Evolutionary conservation across 1,140 invertebrate species (phyloP).

Genomic region (Drosophila pseudoananassae): DNA sequence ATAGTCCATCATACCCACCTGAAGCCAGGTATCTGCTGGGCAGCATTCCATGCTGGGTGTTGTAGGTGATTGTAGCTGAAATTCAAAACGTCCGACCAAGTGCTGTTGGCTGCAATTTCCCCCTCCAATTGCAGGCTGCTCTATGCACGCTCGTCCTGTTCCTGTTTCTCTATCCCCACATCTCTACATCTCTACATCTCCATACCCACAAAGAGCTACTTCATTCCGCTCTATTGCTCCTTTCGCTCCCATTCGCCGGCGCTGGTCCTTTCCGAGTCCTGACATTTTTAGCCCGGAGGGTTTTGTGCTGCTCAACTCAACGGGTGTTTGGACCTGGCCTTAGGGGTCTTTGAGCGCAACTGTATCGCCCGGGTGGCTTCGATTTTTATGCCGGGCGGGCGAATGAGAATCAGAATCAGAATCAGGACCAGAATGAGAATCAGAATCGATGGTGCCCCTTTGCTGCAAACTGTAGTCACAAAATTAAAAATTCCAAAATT

Average conservation of each 20-base stretch:
- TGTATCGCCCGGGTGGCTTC: slow-evolving; percentile 49
- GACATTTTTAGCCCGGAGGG: slow-evolving; percentile 1
- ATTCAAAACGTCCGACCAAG: slow-evolving; percentile 66
- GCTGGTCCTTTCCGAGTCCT: slow-evolving; percentile 10
- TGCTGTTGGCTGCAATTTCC: slow-evolving; percentile 37
- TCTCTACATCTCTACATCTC: too few relatives aligned
- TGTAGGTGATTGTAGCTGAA: slow-evolving; percentile 46
- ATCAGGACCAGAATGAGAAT: slow-evolving; percentile 19
- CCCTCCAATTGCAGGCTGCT: not conserved
- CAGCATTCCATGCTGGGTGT: slow-evolving; percentile 19
- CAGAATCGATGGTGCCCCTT: slow-evolving; percentile 36
- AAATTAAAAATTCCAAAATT: slow-evolving; percentile 41
- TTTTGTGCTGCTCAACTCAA: not conserved
- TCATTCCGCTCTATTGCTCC: slow-evolving; percentile 14
- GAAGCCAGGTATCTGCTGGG: slow-evolving; percentile 1
- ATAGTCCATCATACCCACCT: not conserved
- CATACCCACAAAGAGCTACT: not conserved
- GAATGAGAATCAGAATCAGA: slow-evolving; percentile 38
- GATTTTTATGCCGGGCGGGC: slow-evolving; percentile 42
- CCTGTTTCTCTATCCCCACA: not conserved
- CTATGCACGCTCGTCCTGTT: not conserved
- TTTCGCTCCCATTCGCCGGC: slow-evolving; percentile 4
- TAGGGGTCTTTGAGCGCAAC: slow-evolving; percentile 42
- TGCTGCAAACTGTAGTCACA: slow-evolving; percentile 2
- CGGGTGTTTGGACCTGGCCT: slow-evolving; percentile 6